A percentile compares a stretch with the other conserved stretches of the same genome.
Evolutionary conservation across 2,113 vertebrate species (phyloP).

Genomic region (Neogale vison): DNA sequence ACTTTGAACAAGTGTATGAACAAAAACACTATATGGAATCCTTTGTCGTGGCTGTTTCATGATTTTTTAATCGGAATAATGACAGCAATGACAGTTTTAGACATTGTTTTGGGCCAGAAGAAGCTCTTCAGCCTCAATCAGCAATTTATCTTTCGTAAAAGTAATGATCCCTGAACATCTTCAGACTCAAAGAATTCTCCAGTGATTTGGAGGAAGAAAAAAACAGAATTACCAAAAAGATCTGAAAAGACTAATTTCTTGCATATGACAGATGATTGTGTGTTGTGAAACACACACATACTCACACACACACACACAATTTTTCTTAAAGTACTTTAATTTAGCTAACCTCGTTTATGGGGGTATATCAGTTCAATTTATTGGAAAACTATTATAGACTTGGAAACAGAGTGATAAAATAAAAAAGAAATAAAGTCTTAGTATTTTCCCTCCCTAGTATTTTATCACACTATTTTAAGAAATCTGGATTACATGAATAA

Average conservation of each 20-base stretch:
- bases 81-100: not conserved
- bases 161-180: not conserved
- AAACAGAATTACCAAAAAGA: not conserved
- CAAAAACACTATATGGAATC: not conserved
- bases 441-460: not conserved
- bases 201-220: not conserved
- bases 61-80: not conserved
- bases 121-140: not conserved
- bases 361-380: not conserved
- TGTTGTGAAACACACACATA: not conserved
- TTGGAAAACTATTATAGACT: not conserved
- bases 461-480: not conserved
- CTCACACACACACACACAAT: not conserved
- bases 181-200: not conserved
- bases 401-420: not conserved
- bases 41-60: not conserved
- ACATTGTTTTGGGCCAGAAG: not conserved
- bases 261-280: not conserved
- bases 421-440: not conserved
- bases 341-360: not conserved
- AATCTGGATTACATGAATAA: not conserved
- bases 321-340: not conserved
- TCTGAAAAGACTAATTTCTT: not conserved
- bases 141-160: conserved; percentile 10
- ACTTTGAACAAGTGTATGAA: not conserved